phyloP scores from a whole-genome alignment of 2,113 vertebrate species.

The Polypterus bichir region DNA sequence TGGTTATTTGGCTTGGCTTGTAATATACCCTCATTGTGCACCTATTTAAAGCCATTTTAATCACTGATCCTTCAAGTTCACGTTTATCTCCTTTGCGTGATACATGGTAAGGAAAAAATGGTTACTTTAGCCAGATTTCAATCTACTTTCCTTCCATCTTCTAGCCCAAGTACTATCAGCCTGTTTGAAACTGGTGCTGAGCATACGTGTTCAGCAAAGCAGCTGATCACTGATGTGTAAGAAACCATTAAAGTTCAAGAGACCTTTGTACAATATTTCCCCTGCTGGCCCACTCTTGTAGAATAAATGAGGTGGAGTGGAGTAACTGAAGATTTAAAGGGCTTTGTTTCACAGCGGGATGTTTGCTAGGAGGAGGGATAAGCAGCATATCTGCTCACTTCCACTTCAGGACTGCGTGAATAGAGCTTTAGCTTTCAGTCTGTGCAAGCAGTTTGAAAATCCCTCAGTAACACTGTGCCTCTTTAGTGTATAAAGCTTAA shows the following conservation, averaged over 20 bases:
- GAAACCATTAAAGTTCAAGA: not conserved
- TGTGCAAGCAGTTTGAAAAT: conserved; percentile 11
- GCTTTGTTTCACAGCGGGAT: conserved; percentile 12
- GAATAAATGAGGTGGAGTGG: not conserved
- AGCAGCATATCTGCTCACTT: conserved; percentile 18
- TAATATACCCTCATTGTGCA: too few species aligned
- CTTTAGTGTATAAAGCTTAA: conserved; percentile 1
- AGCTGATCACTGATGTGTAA: not conserved
- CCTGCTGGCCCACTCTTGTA: not conserved
- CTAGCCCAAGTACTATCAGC: too few species aligned
- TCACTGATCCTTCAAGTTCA: too few species aligned
- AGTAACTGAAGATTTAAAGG: conserved; percentile 4
- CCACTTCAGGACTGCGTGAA: conserved; percentile 26
- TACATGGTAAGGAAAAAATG: too few species aligned
- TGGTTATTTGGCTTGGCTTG: too few species aligned
- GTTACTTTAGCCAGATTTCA: too few species aligned
- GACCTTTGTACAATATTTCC: not conserved
- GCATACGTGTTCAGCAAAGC: not conserved
- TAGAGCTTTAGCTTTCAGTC: conserved; percentile 21
- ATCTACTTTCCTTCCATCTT: not conserved
- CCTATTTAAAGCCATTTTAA: too few species aligned
- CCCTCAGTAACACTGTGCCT: conserved; percentile 8
- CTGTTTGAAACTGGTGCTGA: too few species aligned
- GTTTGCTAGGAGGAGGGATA: conserved; percentile 1
- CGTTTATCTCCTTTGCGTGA: too few species aligned